Base-by-base conservation (phyloP, 2,888 invertebrate species). In the Diogma glabrata region DNA sequence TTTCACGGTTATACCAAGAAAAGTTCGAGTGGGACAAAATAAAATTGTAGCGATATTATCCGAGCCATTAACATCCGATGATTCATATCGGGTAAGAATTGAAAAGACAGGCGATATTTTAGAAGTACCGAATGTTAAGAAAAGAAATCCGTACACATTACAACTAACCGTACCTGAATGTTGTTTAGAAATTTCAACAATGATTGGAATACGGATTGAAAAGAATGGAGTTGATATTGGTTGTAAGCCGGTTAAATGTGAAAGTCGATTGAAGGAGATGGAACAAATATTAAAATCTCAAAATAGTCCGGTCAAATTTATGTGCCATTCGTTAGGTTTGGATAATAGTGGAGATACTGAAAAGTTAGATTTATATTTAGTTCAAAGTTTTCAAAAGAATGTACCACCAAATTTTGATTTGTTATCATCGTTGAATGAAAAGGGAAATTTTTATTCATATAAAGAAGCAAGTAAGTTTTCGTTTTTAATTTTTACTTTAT, bases 261-360 rank as follows among this genome's bases (percentile, higher is more conserved):
- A 90, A 70, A 89, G 88, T 61, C 76, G 86, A 51, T 73, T 90
- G 50, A 73, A 87, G 26, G 90, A 91, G 63, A 71, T 91, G 51
- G 89, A 88, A 64, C 87, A 88, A 61, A 73, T 91, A 59, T 71
- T 91, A 51, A 73, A 87, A 30, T 79, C 82, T 5, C 80, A 82
- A 51, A 86, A 87, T 59, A 86, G 85, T 62, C 90, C 90, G 0
- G 71, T 90, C 49, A 87, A 89, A 65, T 89, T 90, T 61, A 87
- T 91, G 84, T 89, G 90, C 60, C 88, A 89, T 82, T 86, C 89
- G 0, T 71, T 90, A 55, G 89, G 88, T 22, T 83, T 89, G 61
- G 67, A 66, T 0, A 83, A 82, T 60, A 78, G 84, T 1, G 78
- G 80, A 4, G 86, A 86, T 60, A 78, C 79, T 52, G 87, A 88